Conservation (phyloP, 2,888 invertebrate species). For the Strigamia maritima region DNA sequence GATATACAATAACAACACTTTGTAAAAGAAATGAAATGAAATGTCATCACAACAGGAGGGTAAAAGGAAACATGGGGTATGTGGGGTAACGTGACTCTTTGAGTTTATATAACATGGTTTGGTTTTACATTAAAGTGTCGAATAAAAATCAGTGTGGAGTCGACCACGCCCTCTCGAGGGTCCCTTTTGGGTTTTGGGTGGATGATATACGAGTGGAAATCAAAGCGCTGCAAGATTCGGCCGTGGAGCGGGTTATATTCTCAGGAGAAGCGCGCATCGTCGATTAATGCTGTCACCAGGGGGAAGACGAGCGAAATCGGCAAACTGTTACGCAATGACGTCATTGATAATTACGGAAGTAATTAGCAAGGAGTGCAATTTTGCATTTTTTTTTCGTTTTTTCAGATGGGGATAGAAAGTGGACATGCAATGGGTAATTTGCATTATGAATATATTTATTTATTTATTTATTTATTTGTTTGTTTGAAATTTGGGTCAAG, state of each 20-base stretch:
- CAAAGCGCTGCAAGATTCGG: slow-evolving; percentile 9
- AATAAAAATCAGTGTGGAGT: slow-evolving; percentile 6
- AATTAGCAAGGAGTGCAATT: not conserved
- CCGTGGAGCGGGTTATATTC: not conserved
- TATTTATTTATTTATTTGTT: not conserved
- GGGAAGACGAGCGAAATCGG: not conserved
- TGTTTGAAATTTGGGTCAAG: too few relatives aligned
- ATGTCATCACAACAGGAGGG: not conserved
- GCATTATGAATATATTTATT: not conserved
- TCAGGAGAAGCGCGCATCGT: not conserved
- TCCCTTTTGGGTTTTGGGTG: not conserved
- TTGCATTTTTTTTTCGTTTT: not conserved
- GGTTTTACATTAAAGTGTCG: not conserved
- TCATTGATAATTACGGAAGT: not conserved
- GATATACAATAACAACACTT: not conserved
- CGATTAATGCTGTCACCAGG: slow-evolving; percentile 1
- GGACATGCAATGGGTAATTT: not conserved
- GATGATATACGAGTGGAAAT: slow-evolving; percentile 14
- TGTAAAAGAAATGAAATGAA: not conserved
- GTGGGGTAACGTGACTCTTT: not conserved
- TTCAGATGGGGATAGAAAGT: not conserved
- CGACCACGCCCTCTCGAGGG: not conserved
- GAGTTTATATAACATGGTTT: not conserved
- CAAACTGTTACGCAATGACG: slow-evolving; percentile 8
- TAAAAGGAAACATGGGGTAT: not conserved